Conservation (phyloP, 2,797 vertebrate genomes). For the Enteromius fasciolatus region DNA sequence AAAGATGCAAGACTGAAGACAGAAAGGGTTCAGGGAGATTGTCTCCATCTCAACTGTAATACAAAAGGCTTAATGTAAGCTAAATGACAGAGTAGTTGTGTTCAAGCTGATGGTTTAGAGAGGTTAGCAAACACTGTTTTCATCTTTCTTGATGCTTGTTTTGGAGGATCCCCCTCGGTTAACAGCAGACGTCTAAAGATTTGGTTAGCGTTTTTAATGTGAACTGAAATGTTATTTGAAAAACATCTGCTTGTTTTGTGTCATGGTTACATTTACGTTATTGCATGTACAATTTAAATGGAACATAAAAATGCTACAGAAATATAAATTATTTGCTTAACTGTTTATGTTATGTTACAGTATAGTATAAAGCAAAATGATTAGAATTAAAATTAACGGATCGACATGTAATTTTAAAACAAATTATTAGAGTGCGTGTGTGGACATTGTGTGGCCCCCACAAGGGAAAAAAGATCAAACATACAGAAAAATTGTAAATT, state of each 20-base stretch:
- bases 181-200: not conserved
- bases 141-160: slow-evolving; percentile 1
- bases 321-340: not conserved
- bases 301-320: not conserved
- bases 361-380: not conserved
- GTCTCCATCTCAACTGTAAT: not conserved
- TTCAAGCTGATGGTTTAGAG: not conserved
- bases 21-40: not conserved
- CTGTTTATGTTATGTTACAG: not conserved
- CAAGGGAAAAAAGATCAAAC: too few species aligned
- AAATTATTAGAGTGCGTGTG: not conserved
- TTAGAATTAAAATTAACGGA: not conserved
- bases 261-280: not conserved
- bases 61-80: not conserved
- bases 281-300: not conserved
- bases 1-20: not conserved
- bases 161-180: not conserved
- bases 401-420: not conserved
- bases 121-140: not conserved
- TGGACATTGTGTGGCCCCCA: too few species aligned
- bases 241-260: too few species aligned
- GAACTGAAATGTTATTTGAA: not conserved
- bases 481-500: too few species aligned
- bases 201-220: not conserved
- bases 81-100: not conserved